phyloP scores from a whole-genome alignment of 2,113 vertebrate species.

The Helogale parvula region DNA sequence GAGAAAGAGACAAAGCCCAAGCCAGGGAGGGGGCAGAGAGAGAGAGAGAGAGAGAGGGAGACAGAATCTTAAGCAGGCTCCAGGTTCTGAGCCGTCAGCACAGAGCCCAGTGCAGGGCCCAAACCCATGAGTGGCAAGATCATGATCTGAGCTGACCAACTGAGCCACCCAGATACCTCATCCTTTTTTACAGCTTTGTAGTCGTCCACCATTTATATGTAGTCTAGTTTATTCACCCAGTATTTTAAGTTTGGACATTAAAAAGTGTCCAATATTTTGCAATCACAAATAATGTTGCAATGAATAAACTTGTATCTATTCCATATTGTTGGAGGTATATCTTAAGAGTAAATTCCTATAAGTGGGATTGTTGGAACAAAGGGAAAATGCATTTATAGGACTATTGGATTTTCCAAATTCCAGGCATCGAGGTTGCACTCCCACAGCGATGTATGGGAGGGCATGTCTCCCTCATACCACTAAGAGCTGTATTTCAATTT shows the following conservation, averaged over 20 bases:
- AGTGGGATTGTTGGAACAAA: neutral
- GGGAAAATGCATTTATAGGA: neutral
- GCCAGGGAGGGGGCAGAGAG: no score
- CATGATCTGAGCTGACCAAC: no score
- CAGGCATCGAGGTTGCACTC: neutral
- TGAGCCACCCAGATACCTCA: neutral
- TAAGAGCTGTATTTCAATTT: neutral
- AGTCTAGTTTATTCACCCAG: neutral
- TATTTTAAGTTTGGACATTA: neutral
- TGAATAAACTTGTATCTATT: neutral
- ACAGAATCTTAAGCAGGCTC: no score
- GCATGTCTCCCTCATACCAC: neutral
- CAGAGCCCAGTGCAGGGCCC: no score
- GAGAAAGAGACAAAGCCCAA: no score
- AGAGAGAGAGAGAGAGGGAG: no score
- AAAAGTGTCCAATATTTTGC: neutral
- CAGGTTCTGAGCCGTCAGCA: no score
- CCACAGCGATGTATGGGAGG: neutral
- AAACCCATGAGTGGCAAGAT: no score
- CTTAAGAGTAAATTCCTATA: neutral
- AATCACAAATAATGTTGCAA: neutral
- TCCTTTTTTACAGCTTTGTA: neutral
- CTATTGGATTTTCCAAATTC: neutral
- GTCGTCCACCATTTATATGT: neutral
- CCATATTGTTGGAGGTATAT: neutral